Evolutionary conservation across 2,113 vertebrate genomes (phyloP).

Genomic region (Hippolais icterina): DNA sequence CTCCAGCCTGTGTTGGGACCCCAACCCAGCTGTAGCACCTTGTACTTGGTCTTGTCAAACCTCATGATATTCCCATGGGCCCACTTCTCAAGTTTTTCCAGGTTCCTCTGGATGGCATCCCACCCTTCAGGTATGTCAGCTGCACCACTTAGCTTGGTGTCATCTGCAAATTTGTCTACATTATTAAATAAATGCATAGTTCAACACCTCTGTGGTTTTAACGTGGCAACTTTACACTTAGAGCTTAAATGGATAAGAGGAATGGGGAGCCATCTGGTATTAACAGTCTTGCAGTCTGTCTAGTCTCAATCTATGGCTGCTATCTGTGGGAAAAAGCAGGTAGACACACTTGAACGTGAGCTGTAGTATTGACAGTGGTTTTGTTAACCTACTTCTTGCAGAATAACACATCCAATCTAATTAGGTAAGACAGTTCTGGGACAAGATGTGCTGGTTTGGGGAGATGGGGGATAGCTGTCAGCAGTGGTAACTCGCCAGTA

Average conservation of each 20-base stretch:
- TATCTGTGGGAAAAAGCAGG: neutral
- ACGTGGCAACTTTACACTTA: neutral
- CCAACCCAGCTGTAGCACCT: neutral
- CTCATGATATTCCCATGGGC: neutral
- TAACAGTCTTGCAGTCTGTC: neutral
- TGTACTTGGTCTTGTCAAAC: neutral
- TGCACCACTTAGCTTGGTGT: neutral
- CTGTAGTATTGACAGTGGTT: neutral
- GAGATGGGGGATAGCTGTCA: neutral
- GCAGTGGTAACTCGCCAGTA: neutral
- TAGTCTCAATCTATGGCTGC: neutral
- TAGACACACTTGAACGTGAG: neutral
- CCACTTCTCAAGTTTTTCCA: neutral
- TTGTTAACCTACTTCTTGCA: slow-evolving; percentile 27
- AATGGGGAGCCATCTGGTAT: neutral
- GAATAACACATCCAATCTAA: neutral
- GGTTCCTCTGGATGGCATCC: neutral
- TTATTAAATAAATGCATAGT: neutral
- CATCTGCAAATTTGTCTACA: neutral
- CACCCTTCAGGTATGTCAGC: neutral
- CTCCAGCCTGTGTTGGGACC: neutral
- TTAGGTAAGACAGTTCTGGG: slow-evolving; percentile 33
- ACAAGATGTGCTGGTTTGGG: neutral
- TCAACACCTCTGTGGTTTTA: neutral
- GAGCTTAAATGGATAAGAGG: neutral